phyloP scores from a whole-genome alignment of 2,888 invertebrate species.

The Drosophila suboccidentalis region DNA sequence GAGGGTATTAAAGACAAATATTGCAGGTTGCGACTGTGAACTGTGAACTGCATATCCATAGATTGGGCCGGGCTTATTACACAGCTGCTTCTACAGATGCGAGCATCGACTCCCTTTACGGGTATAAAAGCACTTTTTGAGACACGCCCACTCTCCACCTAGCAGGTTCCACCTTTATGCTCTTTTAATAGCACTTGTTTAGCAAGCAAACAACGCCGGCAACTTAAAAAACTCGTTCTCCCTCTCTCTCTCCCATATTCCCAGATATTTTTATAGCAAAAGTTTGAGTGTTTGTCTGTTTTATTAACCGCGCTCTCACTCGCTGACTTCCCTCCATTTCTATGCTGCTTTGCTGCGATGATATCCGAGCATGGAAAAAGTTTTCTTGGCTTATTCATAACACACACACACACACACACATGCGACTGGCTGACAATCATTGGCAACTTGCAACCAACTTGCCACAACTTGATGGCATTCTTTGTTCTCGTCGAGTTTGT shows the following conservation, averaged over 20 bases:
- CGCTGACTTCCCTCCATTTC: conserved; percentile 30
- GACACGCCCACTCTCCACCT: conserved; percentile 32
- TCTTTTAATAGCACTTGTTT: conserved; percentile 81
- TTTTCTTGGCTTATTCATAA: conserved; percentile 77
- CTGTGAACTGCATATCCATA: conserved; percentile 39
- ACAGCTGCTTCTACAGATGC: conserved; percentile 29
- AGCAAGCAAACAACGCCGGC: conserved; percentile 76
- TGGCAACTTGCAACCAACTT: conserved; percentile 46
- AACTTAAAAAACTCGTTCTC: conserved; percentile 64
- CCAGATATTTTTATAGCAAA: conserved; percentile 81
- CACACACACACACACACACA: conserved; percentile 33
- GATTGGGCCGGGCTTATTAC: conserved; percentile 42
- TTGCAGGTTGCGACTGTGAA: conserved; percentile 12
- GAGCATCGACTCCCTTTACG: conserved; percentile 60
- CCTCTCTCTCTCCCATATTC: not conserved
- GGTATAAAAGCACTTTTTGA: conserved; percentile 21
- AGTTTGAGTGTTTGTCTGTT: conserved; percentile 83
- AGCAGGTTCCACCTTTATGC: conserved; percentile 73
- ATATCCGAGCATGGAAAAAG: conserved; percentile 55
- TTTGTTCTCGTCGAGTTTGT: conserved; percentile 15
- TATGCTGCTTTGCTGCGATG: conserved; percentile 35
- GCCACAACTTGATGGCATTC: conserved; percentile 24
- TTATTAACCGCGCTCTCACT: conserved; percentile 79
- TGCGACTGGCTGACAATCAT: conserved; percentile 58
- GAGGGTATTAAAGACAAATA: conserved; percentile 18